Conservation (phyloP, 1,140 invertebrate genomes). For the Calephelis nemesis region DNA sequence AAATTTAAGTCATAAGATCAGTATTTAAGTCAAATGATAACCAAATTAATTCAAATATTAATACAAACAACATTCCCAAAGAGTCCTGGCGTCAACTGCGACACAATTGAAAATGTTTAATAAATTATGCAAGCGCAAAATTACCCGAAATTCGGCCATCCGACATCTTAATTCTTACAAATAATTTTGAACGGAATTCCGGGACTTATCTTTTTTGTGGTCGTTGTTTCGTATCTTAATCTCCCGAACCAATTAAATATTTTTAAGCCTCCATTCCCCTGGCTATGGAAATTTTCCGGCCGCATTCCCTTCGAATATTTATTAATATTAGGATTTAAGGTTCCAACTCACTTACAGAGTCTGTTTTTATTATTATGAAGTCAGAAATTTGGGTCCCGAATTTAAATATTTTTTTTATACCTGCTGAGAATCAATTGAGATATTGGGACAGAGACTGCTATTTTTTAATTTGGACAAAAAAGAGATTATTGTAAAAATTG, state of each 20-base stretch:
- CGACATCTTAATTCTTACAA: constrained; percentile 41
- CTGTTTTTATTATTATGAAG: neutral
- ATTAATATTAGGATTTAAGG: neutral
- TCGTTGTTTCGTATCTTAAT: constrained; percentile 38
- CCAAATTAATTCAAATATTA: constrained; percentile 2
- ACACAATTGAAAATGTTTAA: neutral
- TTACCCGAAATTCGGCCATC: constrained; percentile 25
- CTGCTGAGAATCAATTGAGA: too few relatives aligned
- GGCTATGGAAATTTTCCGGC: constrained; percentile 3
- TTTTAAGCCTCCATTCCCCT: constrained; percentile 29
- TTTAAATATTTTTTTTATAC: neutral
- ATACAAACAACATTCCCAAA: neutral
- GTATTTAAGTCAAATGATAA: too few relatives aligned
- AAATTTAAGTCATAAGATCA: too few relatives aligned
- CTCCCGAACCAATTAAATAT: constrained; percentile 37
- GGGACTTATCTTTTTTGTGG: constrained; percentile 26
- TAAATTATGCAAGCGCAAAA: constrained; percentile 19
- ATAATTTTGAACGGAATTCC: constrained; percentile 37
- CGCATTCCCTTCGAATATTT: constrained; percentile 7
- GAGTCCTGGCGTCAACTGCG: neutral
- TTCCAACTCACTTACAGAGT: neutral
- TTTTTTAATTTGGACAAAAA: too few relatives aligned
- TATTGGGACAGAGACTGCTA: too few relatives aligned
- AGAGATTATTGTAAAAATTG: too few relatives aligned
- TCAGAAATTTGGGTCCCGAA: neutral